Evolutionary conservation across 2,888 invertebrate genomes (phyloP).

Genomic region (Hofmannophila pseudospretella): DNA sequence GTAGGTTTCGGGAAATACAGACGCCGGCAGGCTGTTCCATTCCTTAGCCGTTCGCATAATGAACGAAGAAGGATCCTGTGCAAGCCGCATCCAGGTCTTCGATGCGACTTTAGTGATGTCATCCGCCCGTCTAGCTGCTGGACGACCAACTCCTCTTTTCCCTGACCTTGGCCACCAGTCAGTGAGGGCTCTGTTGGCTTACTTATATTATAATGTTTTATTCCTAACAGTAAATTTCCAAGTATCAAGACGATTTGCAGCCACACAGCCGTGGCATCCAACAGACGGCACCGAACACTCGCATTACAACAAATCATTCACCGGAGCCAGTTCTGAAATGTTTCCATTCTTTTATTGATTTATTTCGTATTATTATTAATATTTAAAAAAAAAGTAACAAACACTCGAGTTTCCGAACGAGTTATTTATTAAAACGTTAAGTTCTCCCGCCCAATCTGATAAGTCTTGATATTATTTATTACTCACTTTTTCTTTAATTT

Average conservation of each 20-base stretch:
- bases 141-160: no score
- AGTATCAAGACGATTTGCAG: slow-evolving; percentile 41
- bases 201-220: no score
- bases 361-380: slow-evolving; percentile 75
- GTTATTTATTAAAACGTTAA: slow-evolving; percentile 67
- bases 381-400: slow-evolving; percentile 49
- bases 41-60: no score
- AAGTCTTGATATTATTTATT: slow-evolving; percentile 49
- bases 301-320: slow-evolving; percentile 77
- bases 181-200: no score
- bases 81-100: no score
- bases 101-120: no score
- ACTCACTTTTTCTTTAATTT: slow-evolving; percentile 38
- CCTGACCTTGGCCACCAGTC: no score
- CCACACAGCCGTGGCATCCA: slow-evolving; percentile 14
- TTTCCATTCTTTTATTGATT: slow-evolving; percentile 76
- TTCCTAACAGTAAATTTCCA: no score
- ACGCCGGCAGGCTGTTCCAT: no score
- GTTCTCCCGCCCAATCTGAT: slow-evolving; percentile 61
- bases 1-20: no score
- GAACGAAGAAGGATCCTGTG: no score
- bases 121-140: no score
- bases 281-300: slow-evolving; percentile 58
- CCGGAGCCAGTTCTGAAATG: slow-evolving; percentile 58
- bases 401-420: slow-evolving; percentile 29